Evolutionary conservation across 2,888 invertebrate species (phyloP), one percentile per base, ranked within the genome.

Genomic region (Ophonus ardosiacus): DNA sequence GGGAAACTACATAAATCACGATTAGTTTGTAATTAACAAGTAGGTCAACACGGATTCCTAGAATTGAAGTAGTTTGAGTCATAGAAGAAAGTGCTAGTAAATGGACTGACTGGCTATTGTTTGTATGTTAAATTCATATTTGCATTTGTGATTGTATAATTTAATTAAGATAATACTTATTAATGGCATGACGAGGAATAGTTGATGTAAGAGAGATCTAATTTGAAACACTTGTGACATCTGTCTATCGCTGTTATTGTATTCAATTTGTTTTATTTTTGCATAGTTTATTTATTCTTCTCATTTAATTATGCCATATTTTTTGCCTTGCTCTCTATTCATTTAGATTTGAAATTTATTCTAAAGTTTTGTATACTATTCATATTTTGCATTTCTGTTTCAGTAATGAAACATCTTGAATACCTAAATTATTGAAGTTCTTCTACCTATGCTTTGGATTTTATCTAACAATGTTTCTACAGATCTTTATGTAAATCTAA

Each of bases 1-100:
- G 71, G 51, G 71, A 74, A 74, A 43, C 43, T 43, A 74, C 15
- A 81, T 81, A 81, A 56, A 81, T 81, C 81, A 81, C 43, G 81
- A 81, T 81, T 81, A 81, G 81, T 51, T 81, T 43, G 38, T 81
- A 81, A 81, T 81, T 81, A 81, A 68, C 68, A 81, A 81, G 43
- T 81, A 81, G 81, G 81, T 81, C 81, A 81, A 56, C 71, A 7
- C 21, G 68, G 65, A 81, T 81, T 81, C 81, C 24, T 81, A 51
- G 81, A 81, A 81, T 81, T 68, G 65, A 81, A 81, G 18, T 57
- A 17, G 31, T 81, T 81, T 81, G 81, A 81, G 81, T 81, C 81
- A 81, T 81, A 81, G 61, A 21, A 63, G n/a, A 61, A 59, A 15
- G 80, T 38, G 61, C 59, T 31, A 57, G 31, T 74, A 24, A 79